These are phyloP conservation scores for Corvus moneduloides DNA, from an alignment of 2,113 vertebrate genomes.

Conservation along the genomic window DNA sequence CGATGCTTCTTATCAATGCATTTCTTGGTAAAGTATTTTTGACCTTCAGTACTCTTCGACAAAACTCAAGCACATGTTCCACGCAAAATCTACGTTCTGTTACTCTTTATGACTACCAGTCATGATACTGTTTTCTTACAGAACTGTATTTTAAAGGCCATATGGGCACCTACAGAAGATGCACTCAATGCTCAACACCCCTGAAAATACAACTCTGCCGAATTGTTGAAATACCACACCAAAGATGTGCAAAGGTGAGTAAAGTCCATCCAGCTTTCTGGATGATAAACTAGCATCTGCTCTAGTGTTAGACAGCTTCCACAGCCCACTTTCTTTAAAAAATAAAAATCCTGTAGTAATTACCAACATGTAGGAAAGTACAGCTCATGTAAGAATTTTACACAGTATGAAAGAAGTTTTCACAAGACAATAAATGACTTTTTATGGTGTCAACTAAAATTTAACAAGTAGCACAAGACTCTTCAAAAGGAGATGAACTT, in stretches of 20 bases:
- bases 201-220: neutral
- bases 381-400: neutral
- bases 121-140: neutral
- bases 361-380: neutral
- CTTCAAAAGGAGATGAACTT: neutral
- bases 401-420: neutral
- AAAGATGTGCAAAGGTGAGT: neutral
- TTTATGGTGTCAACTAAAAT: neutral
- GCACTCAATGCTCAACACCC: accelerated
- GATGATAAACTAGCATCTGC: neutral
- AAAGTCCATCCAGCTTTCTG: neutral
- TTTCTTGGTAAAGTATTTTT: neutral
- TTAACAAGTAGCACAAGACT: neutral
- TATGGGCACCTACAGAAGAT: neutral
- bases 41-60: neutral
- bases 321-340: neutral
- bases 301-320: neutral
- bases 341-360: neutral
- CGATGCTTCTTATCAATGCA: neutral
- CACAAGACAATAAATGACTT: neutral
- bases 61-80: accelerated
- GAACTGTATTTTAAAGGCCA: neutral
- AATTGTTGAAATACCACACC: neutral
- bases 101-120: neutral
- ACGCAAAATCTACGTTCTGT: neutral